Evolutionary conservation across 2,888 invertebrate species (phyloP), one percentile per base, ranked within the genome.

Genomic region (Diploptera punctata): DNA sequence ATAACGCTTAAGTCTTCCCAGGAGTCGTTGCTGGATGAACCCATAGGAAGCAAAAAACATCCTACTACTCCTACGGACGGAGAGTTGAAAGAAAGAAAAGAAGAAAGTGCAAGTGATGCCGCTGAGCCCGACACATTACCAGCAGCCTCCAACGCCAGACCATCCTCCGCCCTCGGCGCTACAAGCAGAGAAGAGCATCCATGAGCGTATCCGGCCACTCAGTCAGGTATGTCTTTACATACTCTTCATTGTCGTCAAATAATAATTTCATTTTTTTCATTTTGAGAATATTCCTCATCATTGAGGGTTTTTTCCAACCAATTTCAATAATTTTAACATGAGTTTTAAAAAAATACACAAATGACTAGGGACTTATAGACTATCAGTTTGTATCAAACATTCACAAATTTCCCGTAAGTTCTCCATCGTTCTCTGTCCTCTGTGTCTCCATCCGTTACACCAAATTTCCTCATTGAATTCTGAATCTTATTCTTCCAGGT

Each of bases 111-210:
- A 84, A 26, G 82, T 87, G 77, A 81, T 87, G 78, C 97, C 97
- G 0, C 85, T 93, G 78, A 95, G 95, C 77, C 97, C 97, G 21
- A 94, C 95, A 62, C 93, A 95, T 81, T 96, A 96, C 79, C 89
- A 90, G 68, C 96, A 97, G 83, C 96, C 97, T 13, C 95, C 97
- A 10, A 97, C 97, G 13, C 97, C 97, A 0, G 96, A 97, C 78
- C 96, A 96, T 84, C 96, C 97, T 3, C 97, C 97, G 1, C 97
- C 97, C 0, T 92, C 95, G 10, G 95, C 97, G 3, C 87, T 89
- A 79, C 94, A 95, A 78, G 97, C 97, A 0, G 93, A 95, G 83
- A 90, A 90, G 82, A 91, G 93, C 79, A 97, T 97, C 79, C 93
- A 95, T 81, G 93, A 95, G 81, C 89, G 94, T 83, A 96, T 97